A percentile compares a stretch with the other conserved stretches of the same genome.
Evolutionary conservation across 2,888 invertebrate species (phyloP).

Genomic region (Lydus trimaculatus): DNA sequence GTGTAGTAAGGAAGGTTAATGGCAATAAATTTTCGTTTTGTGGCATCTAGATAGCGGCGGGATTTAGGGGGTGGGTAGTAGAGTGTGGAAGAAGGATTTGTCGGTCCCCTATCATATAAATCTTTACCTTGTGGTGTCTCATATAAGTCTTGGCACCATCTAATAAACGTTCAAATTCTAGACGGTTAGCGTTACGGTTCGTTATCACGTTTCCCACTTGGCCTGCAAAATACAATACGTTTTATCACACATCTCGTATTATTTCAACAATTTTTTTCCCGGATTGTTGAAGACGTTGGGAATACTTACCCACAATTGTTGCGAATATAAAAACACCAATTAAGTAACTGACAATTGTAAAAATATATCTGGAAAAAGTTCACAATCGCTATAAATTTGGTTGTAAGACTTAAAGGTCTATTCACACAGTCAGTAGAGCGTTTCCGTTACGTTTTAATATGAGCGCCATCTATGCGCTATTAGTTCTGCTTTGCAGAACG

Average conservation of each 20-base stretch:
- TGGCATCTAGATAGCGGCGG: too few species aligned
- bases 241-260: not conserved
- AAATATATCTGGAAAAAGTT: conserved; percentile 88
- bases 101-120: not conserved
- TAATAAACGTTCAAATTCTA: conserved; percentile 92
- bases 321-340: conserved; percentile 98
- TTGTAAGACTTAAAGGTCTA: conserved; percentile 13
- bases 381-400: too few species aligned
- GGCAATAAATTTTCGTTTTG: not conserved
- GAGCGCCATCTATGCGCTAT: too few species aligned
- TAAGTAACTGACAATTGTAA: conserved; percentile 95
- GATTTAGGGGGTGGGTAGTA: not conserved
- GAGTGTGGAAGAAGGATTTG: not conserved
- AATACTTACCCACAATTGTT: conserved; percentile 83
- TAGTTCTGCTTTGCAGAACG: too few species aligned
- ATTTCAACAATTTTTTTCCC: not conserved
- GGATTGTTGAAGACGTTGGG: not conserved
- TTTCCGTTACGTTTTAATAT: too few species aligned
- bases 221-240: conserved; percentile 63
- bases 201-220: conserved; percentile 98
- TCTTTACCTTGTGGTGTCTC: conserved; percentile 87
- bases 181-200: conserved; percentile 93
- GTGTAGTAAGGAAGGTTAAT: not conserved
- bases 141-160: conserved; percentile 98
- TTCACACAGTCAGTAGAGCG: too few species aligned